Conservation (phyloP, 2,888 invertebrate species). For the Oscheius sp. region DNA sequence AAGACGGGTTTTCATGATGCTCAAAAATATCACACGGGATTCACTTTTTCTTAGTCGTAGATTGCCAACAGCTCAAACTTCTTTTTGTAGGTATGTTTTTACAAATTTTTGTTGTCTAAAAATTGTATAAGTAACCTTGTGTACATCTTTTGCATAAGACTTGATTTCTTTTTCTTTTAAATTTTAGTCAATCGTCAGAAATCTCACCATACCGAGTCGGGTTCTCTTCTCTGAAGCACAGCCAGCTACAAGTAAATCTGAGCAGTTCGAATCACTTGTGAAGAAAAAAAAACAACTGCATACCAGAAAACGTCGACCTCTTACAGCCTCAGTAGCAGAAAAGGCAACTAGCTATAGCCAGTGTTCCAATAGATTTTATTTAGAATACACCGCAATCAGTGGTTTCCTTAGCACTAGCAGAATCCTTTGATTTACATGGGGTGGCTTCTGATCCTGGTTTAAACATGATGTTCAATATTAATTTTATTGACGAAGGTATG, state of each 20-base stretch:
- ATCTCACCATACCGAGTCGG: neutral
- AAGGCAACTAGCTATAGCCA: slow-evolving; percentile 8
- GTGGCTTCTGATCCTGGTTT: slow-evolving; percentile 46
- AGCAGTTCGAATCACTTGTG: slow-evolving; percentile 7
- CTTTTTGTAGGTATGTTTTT: neutral
- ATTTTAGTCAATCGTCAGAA: slow-evolving; percentile 5
- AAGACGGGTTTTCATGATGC: slow-evolving; percentile 12
- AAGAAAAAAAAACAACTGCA: neutral
- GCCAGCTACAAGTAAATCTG: neutral
- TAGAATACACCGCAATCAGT: slow-evolving; percentile 57
- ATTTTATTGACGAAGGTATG: slow-evolving; percentile 61
- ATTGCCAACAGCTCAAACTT: neutral
- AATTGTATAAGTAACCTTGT: neutral
- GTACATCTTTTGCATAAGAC: neutral
- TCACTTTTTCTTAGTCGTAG: neutral
- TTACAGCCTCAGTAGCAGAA: slow-evolving; percentile 20
- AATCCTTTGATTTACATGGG: slow-evolving; percentile 54
- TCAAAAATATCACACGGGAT: neutral
- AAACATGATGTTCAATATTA: slow-evolving; percentile 55
- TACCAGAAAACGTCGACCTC: slow-evolving; percentile 29
- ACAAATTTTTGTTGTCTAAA: too few relatives aligned
- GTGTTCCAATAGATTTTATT: slow-evolving; percentile 1
- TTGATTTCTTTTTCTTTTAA: neutral
- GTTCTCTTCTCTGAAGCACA: slow-evolving; percentile 9
- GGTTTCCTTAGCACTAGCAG: slow-evolving; percentile 59